phyloP scores from a whole-genome alignment of 2,797 vertebrate genomes.

The Gephyroberyx darwinii region DNA sequence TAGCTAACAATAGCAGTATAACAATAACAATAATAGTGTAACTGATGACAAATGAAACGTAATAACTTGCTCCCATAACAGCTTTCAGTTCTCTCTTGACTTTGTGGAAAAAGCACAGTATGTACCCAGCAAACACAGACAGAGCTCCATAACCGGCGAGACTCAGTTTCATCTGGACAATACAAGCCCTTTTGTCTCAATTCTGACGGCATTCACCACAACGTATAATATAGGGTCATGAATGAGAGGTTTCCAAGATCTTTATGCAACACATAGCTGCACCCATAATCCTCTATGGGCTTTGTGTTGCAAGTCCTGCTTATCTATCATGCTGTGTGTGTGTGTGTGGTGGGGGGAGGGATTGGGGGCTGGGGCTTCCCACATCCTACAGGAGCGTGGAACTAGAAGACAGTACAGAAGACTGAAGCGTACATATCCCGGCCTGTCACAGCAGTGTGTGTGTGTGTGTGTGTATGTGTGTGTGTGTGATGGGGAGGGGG shows the following conservation, averaged over 20 bases:
- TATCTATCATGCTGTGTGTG: background rate
- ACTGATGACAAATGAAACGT: no score
- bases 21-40: no score
- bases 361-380: background rate
- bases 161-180: constrained; percentile 5
- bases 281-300: constrained; percentile 7
- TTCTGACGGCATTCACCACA: constrained; percentile 13
- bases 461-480: constrained; percentile 19
- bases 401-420: constrained; percentile 3
- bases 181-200: background rate
- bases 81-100: background rate
- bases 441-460: constrained; percentile 34
- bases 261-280: constrained; percentile 6
- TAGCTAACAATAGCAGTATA: no score
- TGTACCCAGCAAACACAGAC: no score
- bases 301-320: background rate
- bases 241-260: background rate
- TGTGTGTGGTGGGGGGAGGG: background rate
- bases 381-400: constrained; percentile 7
- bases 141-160: no score
- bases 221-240: constrained; percentile 25
- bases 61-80: background rate
- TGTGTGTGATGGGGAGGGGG: background rate
- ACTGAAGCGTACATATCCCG: constrained; percentile 11
- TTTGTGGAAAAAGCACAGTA: no score